Evolutionary conservation across 2,888 invertebrate species (phyloP).

Genomic region (Crioceris asparagi): DNA sequence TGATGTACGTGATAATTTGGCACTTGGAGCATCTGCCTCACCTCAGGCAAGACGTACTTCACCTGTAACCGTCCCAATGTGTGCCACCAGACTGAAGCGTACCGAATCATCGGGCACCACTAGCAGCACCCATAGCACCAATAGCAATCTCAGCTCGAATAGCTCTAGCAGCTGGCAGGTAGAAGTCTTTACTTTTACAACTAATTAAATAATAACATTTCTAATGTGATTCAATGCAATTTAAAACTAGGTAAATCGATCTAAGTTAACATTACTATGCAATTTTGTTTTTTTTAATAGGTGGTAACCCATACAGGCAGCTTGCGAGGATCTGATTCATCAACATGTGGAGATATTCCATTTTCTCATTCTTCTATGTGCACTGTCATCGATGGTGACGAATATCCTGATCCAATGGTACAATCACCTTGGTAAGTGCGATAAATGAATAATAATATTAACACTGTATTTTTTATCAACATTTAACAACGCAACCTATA

Average conservation of each 20-base stretch:
- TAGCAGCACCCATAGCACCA: slow-evolving; percentile 7
- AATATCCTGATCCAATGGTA: slow-evolving; percentile 5
- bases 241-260: too few relatives aligned
- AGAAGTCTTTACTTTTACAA: too few relatives aligned
- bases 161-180: slow-evolving; percentile 59
- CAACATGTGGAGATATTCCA: slow-evolving; percentile 28
- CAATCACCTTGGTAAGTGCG: slow-evolving; percentile 7
- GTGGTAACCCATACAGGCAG: slow-evolving; percentile 55
- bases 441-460: slow-evolving; percentile 3
- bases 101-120: slow-evolving; percentile 19
- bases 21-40: slow-evolving; percentile 26
- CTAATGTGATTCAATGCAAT: too few relatives aligned
- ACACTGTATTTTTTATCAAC: too few relatives aligned
- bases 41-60: slow-evolving; percentile 41
- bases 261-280: too few relatives aligned
- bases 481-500: too few relatives aligned
- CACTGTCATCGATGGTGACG: slow-evolving; percentile 8
- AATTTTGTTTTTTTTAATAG: too few relatives aligned
- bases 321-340: slow-evolving; percentile 43
- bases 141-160: slow-evolving; percentile 20
- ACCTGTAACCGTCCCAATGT: slow-evolving; percentile 53
- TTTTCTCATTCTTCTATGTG: too few relatives aligned
- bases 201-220: too few relatives aligned
- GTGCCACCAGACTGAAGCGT: slow-evolving; percentile 17
- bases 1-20: slow-evolving; percentile 7